Percentiles rank a stretch among this genome's conserved stretches.
Evolutionary conservation across 1,140 invertebrate genomes (phyloP).

Genomic region (Eriocheir sinensis): DNA sequence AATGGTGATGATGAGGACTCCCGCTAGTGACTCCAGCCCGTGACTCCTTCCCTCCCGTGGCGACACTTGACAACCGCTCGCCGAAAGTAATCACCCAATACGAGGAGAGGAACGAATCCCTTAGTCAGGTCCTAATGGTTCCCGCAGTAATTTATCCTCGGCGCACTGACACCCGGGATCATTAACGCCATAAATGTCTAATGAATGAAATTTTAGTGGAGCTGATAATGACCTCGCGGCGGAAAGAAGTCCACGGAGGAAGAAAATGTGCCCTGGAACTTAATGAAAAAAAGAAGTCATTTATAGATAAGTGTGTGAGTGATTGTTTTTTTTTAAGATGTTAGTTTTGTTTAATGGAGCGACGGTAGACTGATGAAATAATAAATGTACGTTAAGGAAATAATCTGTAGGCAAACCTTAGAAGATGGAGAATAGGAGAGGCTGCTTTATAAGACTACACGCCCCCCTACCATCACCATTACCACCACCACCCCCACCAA

Average conservation of each 20-base stretch:
- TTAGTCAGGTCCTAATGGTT: slow-evolving; percentile 2
- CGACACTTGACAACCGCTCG: not conserved
- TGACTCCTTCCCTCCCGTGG: not conserved
- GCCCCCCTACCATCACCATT: no score
- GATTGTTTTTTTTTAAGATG: no score
- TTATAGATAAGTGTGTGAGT: no score
- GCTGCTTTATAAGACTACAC: no score
- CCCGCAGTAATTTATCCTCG: not conserved
- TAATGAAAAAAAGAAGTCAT: no score
- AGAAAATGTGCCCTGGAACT: not conserved
- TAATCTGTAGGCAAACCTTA: no score
- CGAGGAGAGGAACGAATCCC: not conserved
- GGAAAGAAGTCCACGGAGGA: not conserved
- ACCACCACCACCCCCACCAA: no score
- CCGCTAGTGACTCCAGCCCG: not conserved
- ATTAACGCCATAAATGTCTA: slow-evolving; percentile 8
- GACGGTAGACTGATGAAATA: no score
- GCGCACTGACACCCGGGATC: not conserved
- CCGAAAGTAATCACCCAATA: not conserved
- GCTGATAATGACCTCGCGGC: not conserved
- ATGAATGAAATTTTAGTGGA: not conserved
- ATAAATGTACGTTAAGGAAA: no score
- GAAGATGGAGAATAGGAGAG: no score
- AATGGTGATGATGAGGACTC: not conserved
- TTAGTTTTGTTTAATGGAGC: no score